Evolutionary conservation across 23 tunicate genomes (phyloP), one percentile per base, ranked within the genome.

Genomic region (Trididemnum clinides): DNA sequence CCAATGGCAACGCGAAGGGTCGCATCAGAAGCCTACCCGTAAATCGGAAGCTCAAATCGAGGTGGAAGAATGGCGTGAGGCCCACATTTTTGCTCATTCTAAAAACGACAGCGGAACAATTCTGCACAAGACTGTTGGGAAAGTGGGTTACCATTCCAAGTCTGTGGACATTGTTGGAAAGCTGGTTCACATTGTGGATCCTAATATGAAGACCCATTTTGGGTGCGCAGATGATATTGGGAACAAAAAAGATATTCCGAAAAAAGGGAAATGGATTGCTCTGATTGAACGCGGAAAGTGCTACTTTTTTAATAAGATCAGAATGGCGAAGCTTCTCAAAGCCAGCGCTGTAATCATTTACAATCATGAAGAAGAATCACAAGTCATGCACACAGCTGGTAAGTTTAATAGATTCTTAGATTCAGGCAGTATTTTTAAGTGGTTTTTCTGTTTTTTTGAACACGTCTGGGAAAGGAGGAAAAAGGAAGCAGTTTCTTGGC

Each of bases 281-380:
- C 71, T 92, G 39, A 83, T 92, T 3, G 80, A 83, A 44, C 33
- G 97, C 34, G 97, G 97, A 0, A 72, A 87, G 37, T 92, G 97
- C 50, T 57, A 69, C 23, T 92, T 92, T 81, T 92, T 92, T 85
- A 82, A 77, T 76, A 92, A 92, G 64, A 82, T 92, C 65, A 69
- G 78, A 50, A 80, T 92, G 1, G 97, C 88, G 1, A 82, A 92
- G 38, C 33, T 33, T 22, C 59, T 82, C 97, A 87, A 92, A 80
- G 97, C 97, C 21, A 88, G 92, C 57, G 97, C 88, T 0, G 97
- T 92, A 33, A 78, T 92, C 1, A 82, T 92, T 82, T 92, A 92
- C 91, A 85, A 92, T 38, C 54, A 92, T 73, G 38, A 71, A 57
- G 73, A 64, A 10, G 88, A 83, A 77, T 36, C 66, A 18, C 83